Conservation (phyloP, 2,888 invertebrate species). For the Frankliniella intonsa region DNA sequence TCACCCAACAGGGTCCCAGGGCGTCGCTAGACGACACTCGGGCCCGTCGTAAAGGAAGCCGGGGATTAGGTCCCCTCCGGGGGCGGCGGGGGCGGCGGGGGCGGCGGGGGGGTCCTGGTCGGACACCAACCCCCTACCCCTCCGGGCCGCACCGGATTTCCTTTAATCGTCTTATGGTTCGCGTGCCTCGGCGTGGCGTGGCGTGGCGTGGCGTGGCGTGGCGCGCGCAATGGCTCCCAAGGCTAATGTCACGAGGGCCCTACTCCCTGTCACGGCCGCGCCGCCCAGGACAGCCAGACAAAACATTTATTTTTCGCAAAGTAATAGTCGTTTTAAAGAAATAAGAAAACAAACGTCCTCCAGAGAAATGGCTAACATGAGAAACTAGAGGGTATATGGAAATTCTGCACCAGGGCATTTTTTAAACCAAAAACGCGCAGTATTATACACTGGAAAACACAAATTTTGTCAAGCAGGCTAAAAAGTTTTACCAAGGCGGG, state of each 20-base stretch:
- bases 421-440: too few relatives aligned
- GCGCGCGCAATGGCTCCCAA: not conserved
- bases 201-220: not conserved
- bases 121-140: not conserved
- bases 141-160: slow-evolving; percentile 5
- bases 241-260: not conserved
- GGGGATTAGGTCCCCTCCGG: not conserved
- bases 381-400: too few relatives aligned
- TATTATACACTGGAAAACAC: too few relatives aligned
- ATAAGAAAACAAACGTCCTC: not conserved
- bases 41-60: slow-evolving; percentile 8
- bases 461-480: too few relatives aligned
- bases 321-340: not conserved
- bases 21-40: not conserved
- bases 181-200: not conserved
- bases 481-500: too few relatives aligned
- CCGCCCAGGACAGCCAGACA: not conserved
- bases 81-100: not conserved
- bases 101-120: not conserved
- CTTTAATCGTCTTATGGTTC: slow-evolving; percentile 17
- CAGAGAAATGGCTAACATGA: too few relatives aligned
- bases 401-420: too few relatives aligned
- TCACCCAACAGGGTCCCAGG: too few relatives aligned
- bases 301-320: not conserved
- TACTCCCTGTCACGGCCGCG: not conserved